A percentile compares a stretch with the other conserved stretches of the same genome.
These are phyloP conservation scores for Danio albolineatus DNA, from an alignment of 2,797 vertebrate species.

Conservation along the genomic window DNA sequence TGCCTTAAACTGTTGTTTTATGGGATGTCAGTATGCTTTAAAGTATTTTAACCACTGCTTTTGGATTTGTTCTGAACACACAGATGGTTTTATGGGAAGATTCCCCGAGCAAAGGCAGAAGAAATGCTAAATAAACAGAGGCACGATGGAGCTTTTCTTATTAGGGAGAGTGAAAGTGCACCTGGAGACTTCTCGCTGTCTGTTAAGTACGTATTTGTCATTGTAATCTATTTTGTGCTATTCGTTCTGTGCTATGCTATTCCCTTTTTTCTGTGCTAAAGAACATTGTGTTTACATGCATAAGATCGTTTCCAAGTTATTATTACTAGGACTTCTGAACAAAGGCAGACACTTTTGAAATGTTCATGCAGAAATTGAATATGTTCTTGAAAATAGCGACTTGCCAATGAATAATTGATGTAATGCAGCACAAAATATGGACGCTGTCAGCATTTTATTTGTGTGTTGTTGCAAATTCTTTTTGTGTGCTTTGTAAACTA, in stretches of 20 bases:
- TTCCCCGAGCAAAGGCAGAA: conserved; percentile 87
- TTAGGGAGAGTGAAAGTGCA: conserved; percentile 88
- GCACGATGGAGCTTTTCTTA: conserved; percentile 88
- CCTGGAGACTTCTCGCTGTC: conserved; percentile 89
- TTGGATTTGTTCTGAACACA: conserved; percentile 4
- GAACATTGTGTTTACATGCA: background rate
- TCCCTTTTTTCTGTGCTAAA: too few species aligned
- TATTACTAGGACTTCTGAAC: too few species aligned
- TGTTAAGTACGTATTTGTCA: conserved; percentile 82
- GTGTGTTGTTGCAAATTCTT: conserved; percentile 12
- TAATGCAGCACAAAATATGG: conserved; percentile 9
- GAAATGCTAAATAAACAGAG: conserved; percentile 89
- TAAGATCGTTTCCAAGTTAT: background rate
- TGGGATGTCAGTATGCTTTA: background rate
- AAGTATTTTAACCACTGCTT: conserved; percentile 10
- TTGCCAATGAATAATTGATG: conserved; percentile 35
- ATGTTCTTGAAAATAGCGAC: background rate
- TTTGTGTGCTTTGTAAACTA: conserved; percentile 30
- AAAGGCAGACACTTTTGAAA: background rate
- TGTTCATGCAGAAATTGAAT: conserved; percentile 10
- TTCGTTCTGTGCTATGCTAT: background rate
- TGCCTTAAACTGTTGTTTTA: background rate
- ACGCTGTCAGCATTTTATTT: conserved; percentile 20
- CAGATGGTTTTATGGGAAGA: conserved; percentile 91
- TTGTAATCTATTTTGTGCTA: background rate